Evolutionary conservation across 2,888 invertebrate genomes (phyloP), one percentile per base, ranked within the genome.

Genomic region (Trissolcus japonicus): DNA sequence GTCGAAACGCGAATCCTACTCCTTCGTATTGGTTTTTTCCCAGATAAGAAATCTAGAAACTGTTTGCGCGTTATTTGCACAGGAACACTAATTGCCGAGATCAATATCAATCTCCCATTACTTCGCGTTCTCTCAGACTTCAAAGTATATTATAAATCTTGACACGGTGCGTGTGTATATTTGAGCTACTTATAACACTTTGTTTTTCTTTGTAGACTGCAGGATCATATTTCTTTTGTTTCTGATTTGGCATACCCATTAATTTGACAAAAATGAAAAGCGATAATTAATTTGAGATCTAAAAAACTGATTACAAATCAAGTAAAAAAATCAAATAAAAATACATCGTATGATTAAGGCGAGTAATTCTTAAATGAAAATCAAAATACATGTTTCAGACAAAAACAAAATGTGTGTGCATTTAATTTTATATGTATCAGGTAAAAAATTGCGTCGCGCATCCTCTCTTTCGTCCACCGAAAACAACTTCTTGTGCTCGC

Each of bases 31-130:
- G 9, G 25, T 25, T 35, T 35, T 35, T 35, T 35, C 35, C 11
- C 35, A 35, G 35, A 35, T 35, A 55, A 48, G 48, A 61, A 54
- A 21, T 69, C 55, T 9, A 57, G 46, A 56, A 63, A 43, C 61
- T 25, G 46, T 40, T 55, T 48, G 50, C 55, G 61, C 55, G 60
- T 13, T 57, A 43, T 63, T 72, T 59, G 63, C 54, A 21, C 54
- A 57, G 59, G 35, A 69, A 41, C 53, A 48, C 72, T 65, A 48
- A 72, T 72, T 59, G 41, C 46, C n/a, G 16, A 57, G 72, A 65
- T 72, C 72, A 40, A 63, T 72, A 72, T 63, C 72, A 65, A 63
- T 63, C 59, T 65, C 51, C 59, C 51, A 63, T 67, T 67, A 67
- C 25, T 17, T 11, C 7, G 40, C 14, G 16, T 43, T 60, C 54